Base-by-base conservation (phyloP, 1,140 invertebrate species). In the Caerostris darwini region DNA sequence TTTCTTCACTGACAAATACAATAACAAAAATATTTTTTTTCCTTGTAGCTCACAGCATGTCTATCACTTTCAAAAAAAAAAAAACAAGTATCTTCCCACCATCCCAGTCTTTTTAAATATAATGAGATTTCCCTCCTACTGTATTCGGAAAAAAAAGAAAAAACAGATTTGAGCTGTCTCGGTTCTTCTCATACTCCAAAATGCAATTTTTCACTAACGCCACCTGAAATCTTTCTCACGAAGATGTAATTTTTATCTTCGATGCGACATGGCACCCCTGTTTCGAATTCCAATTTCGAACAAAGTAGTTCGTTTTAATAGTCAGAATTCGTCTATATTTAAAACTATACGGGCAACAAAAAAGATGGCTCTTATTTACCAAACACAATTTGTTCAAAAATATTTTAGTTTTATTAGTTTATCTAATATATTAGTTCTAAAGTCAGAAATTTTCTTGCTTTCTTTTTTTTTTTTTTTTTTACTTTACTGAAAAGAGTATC, bases 161-260 rank as follows among this genome's bases (percentile, higher is more conserved):
- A 77, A 77, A 53, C 71, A 19, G n/a, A 77, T 53, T 77, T 19
- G 14, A 77, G 50, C 5, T 77, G 71, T 77, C 71, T 77, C 19
- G n/a, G 8, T 53, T 34, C 19, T 77, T 77, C 71, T 77, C 19
- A 8, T 53, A 34, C 19, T 7, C 5, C 34, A 53, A 19, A 77
- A 53, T 77, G 7, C 71, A 77, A 77, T 77, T 77, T 77, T 77
- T 77, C 71, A 34, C 71, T 8, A 5, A 77, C n/a, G 19, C 7
- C 71, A 77, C n/a, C 19, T 77, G 71, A 77, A n/a, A 53, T 77
- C n/a, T 34, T 77, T 77, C 71, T 34, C n/a, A 77, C 71, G 71
- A 50, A 64, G 71, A 77, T 77, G 71, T 10, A 77, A 0, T 77
- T 77, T 77, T 77, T 34, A 34, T 77, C 5, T 77, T 34, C 71